Conservation (phyloP, 2,113 vertebrate genomes). For the Oostethus manadensis region DNA sequence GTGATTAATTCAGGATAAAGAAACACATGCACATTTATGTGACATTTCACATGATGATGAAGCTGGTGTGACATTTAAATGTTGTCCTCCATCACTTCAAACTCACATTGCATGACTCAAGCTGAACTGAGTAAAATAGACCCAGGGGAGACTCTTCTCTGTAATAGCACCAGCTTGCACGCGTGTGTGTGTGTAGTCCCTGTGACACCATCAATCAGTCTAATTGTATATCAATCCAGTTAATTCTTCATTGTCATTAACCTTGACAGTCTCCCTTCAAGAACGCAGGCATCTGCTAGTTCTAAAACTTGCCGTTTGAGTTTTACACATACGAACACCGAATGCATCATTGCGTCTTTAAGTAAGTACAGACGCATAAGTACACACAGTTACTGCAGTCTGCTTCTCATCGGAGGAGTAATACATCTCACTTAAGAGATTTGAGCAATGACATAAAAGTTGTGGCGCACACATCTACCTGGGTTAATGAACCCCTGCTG, state of each 20-base stretch:
- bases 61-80: slow-evolving; percentile 45
- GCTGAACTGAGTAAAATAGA: slow-evolving; percentile 37
- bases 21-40: not conserved
- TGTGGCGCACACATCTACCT: slow-evolving; percentile 56
- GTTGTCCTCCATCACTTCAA: slow-evolving; percentile 41
- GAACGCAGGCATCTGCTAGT: slow-evolving; percentile 69
- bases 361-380: slow-evolving; percentile 3
- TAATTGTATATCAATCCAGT: slow-evolving; percentile 72
- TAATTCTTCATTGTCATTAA: slow-evolving; percentile 76
- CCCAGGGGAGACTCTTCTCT: slow-evolving; percentile 23
- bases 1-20: slow-evolving; percentile 2
- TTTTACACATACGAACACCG: slow-evolving; percentile 25
- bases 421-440: slow-evolving; percentile 42
- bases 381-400: slow-evolving; percentile 17
- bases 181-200: slow-evolving; percentile 1
- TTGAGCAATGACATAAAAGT: slow-evolving; percentile 51
- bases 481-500: slow-evolving; percentile 67
- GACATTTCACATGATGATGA: slow-evolving; percentile 3
- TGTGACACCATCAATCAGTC: slow-evolving; percentile 69
- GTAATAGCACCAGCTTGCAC: slow-evolving; percentile 19
- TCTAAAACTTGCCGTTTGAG: slow-evolving; percentile 58
- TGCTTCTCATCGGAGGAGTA: slow-evolving; percentile 30
- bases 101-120: slow-evolving; percentile 32
- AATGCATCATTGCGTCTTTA: not conserved
- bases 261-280: slow-evolving; percentile 66